Evolutionary conservation across 2,113 vertebrate genomes (phyloP).

Genomic region (Hippotragus niger): DNA sequence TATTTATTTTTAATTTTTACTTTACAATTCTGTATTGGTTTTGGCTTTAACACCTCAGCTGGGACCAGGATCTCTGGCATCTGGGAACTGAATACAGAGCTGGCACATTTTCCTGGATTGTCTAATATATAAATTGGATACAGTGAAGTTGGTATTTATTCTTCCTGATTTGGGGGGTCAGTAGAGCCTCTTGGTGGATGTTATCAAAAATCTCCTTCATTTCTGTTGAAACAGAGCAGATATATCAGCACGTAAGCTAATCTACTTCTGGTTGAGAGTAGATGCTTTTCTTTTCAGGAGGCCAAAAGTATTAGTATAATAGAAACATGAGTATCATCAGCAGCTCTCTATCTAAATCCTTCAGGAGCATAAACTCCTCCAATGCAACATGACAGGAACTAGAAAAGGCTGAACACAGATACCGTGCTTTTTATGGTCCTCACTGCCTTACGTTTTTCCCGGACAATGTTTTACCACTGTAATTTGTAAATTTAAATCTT

Average conservation of each 20-base stretch:
- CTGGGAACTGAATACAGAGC: not conserved
- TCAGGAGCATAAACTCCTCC: not conserved
- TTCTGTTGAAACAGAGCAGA: not conserved
- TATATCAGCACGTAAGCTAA: too few relatives aligned
- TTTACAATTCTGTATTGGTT: too few relatives aligned
- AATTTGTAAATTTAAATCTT: not conserved
- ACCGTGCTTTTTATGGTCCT: not conserved
- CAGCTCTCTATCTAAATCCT: not conserved
- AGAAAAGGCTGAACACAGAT: not conserved
- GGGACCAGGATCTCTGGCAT: too few relatives aligned
- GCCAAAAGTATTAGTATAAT: not conserved
- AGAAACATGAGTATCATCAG: not conserved
- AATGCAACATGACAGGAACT: not conserved
- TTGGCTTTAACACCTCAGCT: rapidly evolving
- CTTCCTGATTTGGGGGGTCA: not conserved
- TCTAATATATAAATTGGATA: not conserved
- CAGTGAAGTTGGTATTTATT: not conserved
- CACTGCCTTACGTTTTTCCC: not conserved
- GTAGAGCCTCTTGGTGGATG: not conserved
- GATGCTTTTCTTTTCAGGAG: not conserved
- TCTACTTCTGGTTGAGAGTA: not conserved
- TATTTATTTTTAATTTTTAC: too few relatives aligned
- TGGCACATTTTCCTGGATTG: not conserved
- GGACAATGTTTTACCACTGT: not conserved
- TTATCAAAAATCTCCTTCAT: not conserved